Percentiles rank a stretch among this genome's conserved stretches.
These are phyloP conservation scores for Hemiscyllium ocellatum DNA, from an alignment of 2,113 vertebrate genomes.

Conservation along the genomic window DNA sequence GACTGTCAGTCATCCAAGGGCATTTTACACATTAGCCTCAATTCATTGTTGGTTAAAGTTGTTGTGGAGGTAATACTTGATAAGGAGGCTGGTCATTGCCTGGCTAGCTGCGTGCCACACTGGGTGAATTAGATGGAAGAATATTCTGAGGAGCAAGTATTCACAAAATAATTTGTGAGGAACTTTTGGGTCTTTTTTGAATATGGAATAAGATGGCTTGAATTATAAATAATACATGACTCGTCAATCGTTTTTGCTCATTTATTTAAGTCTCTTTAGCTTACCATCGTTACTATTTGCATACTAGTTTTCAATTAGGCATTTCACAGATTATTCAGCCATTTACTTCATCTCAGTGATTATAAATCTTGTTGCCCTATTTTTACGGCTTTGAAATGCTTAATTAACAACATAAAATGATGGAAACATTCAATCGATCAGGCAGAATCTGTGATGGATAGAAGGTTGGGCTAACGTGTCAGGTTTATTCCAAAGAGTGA, in stretches of 20 bases:
- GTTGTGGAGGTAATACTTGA: neutral
- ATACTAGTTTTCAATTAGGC: neutral
- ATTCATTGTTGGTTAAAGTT: neutral
- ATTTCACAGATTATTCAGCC: neutral
- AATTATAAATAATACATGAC: neutral
- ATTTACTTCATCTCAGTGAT: neutral
- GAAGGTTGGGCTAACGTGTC: neutral
- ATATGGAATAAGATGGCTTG: neutral
- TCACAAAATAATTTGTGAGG: neutral
- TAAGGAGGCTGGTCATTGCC: neutral
- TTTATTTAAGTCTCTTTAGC: neutral
- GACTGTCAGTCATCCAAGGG: no score
- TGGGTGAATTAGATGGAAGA: neutral
- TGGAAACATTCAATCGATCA: neutral
- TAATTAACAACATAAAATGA: neutral
- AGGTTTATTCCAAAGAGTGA: neutral
- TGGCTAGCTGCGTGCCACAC: neutral
- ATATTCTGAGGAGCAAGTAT: neutral
- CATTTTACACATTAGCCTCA: neutral
- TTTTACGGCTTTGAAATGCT: neutral
- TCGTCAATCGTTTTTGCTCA: neutral
- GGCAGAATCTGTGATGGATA: neutral
- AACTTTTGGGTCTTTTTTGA: neutral
- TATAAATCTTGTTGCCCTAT: neutral
- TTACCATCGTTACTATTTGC: neutral